phyloP scores from a whole-genome alignment of 2,888 invertebrate genomes.

The Proisotoma minuta region DNA sequence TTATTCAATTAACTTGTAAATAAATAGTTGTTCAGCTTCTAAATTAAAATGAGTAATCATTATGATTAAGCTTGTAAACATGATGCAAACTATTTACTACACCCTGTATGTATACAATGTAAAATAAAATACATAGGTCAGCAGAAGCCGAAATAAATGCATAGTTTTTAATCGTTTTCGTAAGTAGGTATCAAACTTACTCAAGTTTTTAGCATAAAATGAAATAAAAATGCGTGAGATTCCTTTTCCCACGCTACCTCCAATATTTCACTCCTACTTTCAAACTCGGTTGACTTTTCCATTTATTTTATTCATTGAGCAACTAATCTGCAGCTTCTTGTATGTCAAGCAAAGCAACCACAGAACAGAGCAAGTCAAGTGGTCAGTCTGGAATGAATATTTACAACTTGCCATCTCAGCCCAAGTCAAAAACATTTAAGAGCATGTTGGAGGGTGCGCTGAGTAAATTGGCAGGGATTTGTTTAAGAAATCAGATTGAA shows the following conservation, averaged over 20 bases:
- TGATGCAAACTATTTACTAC: too few relatives aligned
- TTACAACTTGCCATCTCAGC: background rate
- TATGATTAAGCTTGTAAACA: too few relatives aligned
- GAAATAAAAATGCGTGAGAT: constrained; percentile 31
- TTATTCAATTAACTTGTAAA: too few relatives aligned
- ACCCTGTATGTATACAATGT: too few relatives aligned
- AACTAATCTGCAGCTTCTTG: background rate
- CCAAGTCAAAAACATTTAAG: too few relatives aligned
- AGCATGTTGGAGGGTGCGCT: background rate
- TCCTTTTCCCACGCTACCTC: constrained; percentile 42
- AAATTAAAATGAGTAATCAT: too few relatives aligned
- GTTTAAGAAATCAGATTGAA: constrained; percentile 11
- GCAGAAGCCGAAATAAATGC: background rate
- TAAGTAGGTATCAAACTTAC: background rate
- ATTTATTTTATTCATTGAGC: constrained; percentile 1
- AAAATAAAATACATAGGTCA: too few relatives aligned
- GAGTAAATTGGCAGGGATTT: background rate
- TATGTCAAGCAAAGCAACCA: too few relatives aligned
- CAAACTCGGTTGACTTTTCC: constrained; percentile 10
- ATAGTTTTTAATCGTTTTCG: background rate
- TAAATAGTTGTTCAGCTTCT: too few relatives aligned
- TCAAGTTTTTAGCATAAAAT: too few relatives aligned
- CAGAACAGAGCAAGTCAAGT: background rate
- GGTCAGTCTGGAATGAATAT: constrained; percentile 5
- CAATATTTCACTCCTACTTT: constrained; percentile 29